Conservation (phyloP, 2,113 vertebrate genomes). For the Garra rufa region DNA sequence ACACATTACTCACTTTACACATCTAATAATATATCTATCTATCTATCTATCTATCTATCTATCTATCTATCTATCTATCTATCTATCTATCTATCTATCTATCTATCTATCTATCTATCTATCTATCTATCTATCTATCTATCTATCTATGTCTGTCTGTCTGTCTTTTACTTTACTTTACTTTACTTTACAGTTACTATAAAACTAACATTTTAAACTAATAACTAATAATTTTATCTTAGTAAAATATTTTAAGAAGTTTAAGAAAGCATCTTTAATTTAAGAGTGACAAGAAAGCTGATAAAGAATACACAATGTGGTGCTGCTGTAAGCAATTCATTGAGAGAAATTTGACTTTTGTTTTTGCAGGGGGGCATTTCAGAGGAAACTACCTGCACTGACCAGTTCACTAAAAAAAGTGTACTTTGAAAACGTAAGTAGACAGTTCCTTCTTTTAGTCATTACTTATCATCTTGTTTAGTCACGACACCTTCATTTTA, state of each 20-base stretch:
- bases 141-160: not conserved
- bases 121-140: no score
- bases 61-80: not conserved
- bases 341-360: not conserved
- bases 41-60: not conserved
- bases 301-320: not conserved
- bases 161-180: no score
- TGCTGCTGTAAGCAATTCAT: not conserved
- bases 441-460: constrained; percentile 21
- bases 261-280: no score
- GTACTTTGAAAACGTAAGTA: not conserved
- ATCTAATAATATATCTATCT: not conserved
- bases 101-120: not conserved
- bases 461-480: not conserved
- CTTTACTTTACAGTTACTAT: no score
- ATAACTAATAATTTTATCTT: no score
- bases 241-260: no score
- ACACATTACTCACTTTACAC: not conserved
- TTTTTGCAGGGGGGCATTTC: not conserved
- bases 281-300: not conserved
- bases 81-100: not conserved
- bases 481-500: not conserved
- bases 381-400: not conserved
- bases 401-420: not conserved
- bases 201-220: no score